Evolutionary conservation across 2,113 vertebrate species (phyloP), one percentile per base, ranked within the genome.

Genomic region (Scophthalmus maximus): DNA sequence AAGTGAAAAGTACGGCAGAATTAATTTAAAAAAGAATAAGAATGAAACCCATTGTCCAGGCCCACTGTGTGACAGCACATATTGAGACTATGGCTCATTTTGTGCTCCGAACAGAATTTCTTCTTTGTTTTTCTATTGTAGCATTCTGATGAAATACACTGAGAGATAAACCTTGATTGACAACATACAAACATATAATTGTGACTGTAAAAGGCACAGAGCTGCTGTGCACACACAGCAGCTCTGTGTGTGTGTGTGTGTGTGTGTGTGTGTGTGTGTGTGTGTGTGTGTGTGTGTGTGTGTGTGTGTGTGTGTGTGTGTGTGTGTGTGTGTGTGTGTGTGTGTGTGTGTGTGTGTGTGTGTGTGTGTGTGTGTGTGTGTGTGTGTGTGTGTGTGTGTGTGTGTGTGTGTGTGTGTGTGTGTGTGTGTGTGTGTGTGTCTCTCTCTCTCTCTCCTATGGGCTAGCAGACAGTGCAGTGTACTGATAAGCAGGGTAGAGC

Each of bases 401-500:
- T 8, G 30, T 40, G 9, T 3, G 15, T 62, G 34, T 51, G 40
- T 61, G n/a, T 63, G 27, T 57, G 15, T 58, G 66, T 76, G 64
- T 60, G 63, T 70, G 29, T 58, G 67, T 55, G 53, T 78, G 50
- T 8, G 12, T 27, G 67, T 25, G n/a, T 32, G 26, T 58, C 32
- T 36, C 38, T 42, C 44, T 59, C 15, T 64, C 55, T 81, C 64
- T 60, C 30, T 63, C 61, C 66, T 77, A 36, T 75, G 55, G 66
- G 68, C 53, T 76, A 30, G 52, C 46, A 84, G 66, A 75, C 77
- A 69, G 68, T 79, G 77, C 58, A 32, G 65, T 63, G 7, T 52
- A 60, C 76, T 73, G 85, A 89, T 89, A 87, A 89, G 85, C 72
- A 78, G 50, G 53, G 40, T 53, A 79, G 56, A 86, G 76, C 76